These are phyloP conservation scores for Bombus superbus DNA, from an alignment of 1,140 invertebrate species.

Conservation along the genomic window DNA sequence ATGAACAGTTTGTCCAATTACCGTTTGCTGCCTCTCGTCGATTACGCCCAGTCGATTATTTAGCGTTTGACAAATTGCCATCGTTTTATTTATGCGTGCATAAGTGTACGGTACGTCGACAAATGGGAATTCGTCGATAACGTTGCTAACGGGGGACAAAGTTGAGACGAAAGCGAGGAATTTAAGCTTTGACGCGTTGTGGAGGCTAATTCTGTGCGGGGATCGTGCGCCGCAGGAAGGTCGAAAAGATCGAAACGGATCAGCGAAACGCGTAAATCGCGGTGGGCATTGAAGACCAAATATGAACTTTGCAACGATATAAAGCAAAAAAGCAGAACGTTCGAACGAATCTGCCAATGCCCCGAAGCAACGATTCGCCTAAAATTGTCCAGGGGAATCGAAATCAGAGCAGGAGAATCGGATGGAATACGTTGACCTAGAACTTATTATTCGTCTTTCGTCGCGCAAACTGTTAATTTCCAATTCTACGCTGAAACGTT, in stretches of 20 bases:
- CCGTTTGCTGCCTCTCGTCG: background rate
- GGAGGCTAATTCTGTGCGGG: too few species aligned
- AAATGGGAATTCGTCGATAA: background rate
- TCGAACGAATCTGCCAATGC: background rate
- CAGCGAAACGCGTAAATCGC: background rate
- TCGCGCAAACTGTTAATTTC: constrained; percentile 13
- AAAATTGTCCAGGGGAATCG: background rate
- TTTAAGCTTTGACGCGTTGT: too few species aligned
- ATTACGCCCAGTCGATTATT: background rate
- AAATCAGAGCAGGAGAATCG: background rate
- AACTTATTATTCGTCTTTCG: constrained; percentile 8
- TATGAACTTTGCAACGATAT: too few species aligned
- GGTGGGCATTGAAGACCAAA: too few species aligned
- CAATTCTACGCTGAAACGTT: constrained; percentile 3
- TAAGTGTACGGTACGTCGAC: background rate
- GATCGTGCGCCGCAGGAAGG: too few species aligned
- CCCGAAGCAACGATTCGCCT: background rate
- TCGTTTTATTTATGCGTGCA: background rate
- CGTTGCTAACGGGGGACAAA: too few species aligned
- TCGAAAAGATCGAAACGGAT: background rate
- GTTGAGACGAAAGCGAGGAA: too few species aligned
- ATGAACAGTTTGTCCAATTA: constrained; percentile 60
- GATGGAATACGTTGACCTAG: background rate
- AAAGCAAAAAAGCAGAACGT: background rate
- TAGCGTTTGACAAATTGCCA: background rate